Evolutionary conservation across 2,113 vertebrate genomes (phyloP), one percentile per base, ranked within the genome.

Genomic region (Xerus inauris): DNA sequence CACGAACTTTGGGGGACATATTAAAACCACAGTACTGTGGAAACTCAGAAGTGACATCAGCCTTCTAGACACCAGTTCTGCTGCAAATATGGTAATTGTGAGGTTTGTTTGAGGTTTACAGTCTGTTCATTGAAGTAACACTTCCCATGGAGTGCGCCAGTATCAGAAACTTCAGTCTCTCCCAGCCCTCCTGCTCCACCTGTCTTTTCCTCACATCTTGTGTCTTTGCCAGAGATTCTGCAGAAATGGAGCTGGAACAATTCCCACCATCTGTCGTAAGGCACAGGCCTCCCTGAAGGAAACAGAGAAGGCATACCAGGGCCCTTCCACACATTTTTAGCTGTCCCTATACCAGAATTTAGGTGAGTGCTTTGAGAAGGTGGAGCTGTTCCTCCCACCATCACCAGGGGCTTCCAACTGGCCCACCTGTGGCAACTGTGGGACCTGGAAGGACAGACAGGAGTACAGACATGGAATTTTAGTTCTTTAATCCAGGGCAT

Each of bases 31-130:
- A 32, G 64, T 24, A 59, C 79, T 75, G 0, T 30, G 8, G n/a
- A 38, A 72, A 47, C 22, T 35, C 87, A 11, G 82, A 40, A 64
- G 42, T 45, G 35, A 24, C 49, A n/a, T 47, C 9, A 24, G 67
- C 49, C 49, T 14, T 82, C 32, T 4, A 38, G 32, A 64, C 19
- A 35, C 62, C 26, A 32, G 0, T 89, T 91, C 71, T 80, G 13
- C 49, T 32, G 38, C 32, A 13, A 22, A 24, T 65, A 22, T 59
- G 73, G 54, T 49, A 19, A 30, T 51, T 71, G 57, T 38, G 94
- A 86, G 77, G 59, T 83, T 85, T 45, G 42, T 75, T 83, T 88
- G 86, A 91, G 71, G 51, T 71, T 89, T 79, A 73, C 72, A 82
- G 22, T 89, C 20, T 51, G 35, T 54, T 54, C 38, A 35, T 47